A percentile compares a stretch with the other conserved stretches of the same genome.
Evolutionary conservation across 1,140 invertebrate species (phyloP).

Genomic region (Nasonia giraulti): DNA sequence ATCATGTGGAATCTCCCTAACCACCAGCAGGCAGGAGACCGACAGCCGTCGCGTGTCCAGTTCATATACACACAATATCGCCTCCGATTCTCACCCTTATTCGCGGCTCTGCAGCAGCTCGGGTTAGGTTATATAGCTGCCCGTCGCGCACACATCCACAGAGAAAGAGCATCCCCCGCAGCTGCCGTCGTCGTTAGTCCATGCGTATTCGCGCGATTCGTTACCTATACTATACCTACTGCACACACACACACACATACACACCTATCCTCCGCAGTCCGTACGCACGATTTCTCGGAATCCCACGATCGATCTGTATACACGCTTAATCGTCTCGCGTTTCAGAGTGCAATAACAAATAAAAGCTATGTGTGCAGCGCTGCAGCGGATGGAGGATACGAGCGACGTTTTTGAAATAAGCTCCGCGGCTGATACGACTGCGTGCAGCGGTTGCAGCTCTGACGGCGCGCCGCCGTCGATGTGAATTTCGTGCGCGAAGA

Average conservation of each 20-base stretch:
- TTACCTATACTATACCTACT: background rate
- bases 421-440: background rate
- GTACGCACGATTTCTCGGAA: background rate
- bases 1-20: too few relatives aligned
- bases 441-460: background rate
- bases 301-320: too few relatives aligned
- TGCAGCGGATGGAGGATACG: too few relatives aligned
- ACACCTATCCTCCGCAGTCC: background rate
- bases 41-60: background rate
- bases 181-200: too few relatives aligned
- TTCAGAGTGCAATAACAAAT: too few relatives aligned
- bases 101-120: background rate
- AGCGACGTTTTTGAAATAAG: background rate
- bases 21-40: constrained; percentile 3
- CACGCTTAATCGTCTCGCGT: too few relatives aligned
- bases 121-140: constrained; percentile 24
- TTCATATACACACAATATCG: background rate
- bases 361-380: too few relatives aligned
- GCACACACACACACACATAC: background rate
- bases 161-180: background rate
- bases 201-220: background rate
- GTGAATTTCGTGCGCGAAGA: background rate
- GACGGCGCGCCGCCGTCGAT: background rate
- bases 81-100: background rate
- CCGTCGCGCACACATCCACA: background rate